phyloP scores from a whole-genome alignment of 2,888 invertebrate genomes.

The Hypolimnas misippus region DNA sequence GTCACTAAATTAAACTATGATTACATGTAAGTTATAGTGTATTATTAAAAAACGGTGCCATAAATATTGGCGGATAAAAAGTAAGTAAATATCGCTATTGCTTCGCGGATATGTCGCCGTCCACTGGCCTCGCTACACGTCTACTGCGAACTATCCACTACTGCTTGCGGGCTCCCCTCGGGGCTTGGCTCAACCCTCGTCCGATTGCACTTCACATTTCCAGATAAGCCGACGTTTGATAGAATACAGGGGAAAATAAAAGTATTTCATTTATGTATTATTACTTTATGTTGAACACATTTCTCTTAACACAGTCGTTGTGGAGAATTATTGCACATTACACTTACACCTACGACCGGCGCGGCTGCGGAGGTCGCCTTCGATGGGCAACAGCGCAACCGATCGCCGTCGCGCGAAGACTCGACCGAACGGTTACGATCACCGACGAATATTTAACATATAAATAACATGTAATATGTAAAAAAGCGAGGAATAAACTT shows the following conservation, averaged over 20 bases:
- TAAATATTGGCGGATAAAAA: slow-evolving; percentile 12
- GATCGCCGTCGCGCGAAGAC: not conserved
- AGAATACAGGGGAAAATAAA: not conserved
- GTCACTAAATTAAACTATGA: slow-evolving; percentile 33
- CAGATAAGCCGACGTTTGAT: not conserved
- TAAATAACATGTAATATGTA: slow-evolving; percentile 4
- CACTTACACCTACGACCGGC: slow-evolving; percentile 15
- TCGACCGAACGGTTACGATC: not conserved
- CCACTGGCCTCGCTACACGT: not conserved
- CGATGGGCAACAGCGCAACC: no score
- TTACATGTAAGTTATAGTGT: slow-evolving; percentile 16
- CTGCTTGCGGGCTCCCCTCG: no score
- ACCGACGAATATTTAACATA: slow-evolving; percentile 6
- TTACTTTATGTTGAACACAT: slow-evolving; percentile 19
- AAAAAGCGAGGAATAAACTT: slow-evolving; percentile 8
- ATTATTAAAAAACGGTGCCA: slow-evolving; percentile 13
- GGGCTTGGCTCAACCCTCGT: no score
- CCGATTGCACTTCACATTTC: not conserved
- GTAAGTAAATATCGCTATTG: slow-evolving; percentile 15
- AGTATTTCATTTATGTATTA: not conserved
- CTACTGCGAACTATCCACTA: not conserved
- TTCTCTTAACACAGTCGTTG: slow-evolving; percentile 19
- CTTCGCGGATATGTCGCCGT: slow-evolving; percentile 19
- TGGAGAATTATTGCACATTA: slow-evolving; percentile 32
- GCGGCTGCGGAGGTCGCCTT: no score